These are phyloP conservation scores for Podarcis lilfordi DNA, from an alignment of 2,797 vertebrate genomes.

Conservation along the genomic window DNA sequence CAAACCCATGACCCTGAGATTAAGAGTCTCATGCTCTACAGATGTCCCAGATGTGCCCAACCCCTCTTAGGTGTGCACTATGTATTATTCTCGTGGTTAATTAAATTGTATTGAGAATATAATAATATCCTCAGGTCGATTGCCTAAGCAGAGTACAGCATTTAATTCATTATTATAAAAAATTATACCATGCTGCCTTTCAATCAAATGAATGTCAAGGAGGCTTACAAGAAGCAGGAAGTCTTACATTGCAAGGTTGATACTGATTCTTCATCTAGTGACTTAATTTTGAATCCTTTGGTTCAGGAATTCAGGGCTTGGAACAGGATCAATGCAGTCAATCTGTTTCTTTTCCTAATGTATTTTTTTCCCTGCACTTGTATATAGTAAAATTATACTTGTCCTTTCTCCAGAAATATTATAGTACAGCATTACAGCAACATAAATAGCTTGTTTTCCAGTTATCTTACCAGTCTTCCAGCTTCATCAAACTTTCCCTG, in stretches of 20 bases:
- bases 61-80: not conserved
- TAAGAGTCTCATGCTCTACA: not conserved
- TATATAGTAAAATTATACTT: not conserved
- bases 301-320: not conserved
- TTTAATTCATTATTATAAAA: too few relatives aligned
- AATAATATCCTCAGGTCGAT: not conserved
- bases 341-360: not conserved
- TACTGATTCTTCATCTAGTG: not conserved
- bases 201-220: too few relatives aligned
- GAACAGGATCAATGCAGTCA: not conserved
- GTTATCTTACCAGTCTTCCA: not conserved
- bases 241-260: not conserved
- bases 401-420: not conserved
- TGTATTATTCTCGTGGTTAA: not conserved
- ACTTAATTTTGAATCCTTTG: not conserved
- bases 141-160: not conserved
- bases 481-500: not conserved
- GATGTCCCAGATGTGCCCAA: too few relatives aligned
- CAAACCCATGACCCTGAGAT: too few relatives aligned
- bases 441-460: not conserved
- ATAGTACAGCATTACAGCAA: too few relatives aligned
- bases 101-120: not conserved
- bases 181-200: too few relatives aligned
- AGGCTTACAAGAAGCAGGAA: too few relatives aligned
- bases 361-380: not conserved